Conservation (phyloP, 2,113 vertebrate species). For the Sebastes schlegelii region DNA sequence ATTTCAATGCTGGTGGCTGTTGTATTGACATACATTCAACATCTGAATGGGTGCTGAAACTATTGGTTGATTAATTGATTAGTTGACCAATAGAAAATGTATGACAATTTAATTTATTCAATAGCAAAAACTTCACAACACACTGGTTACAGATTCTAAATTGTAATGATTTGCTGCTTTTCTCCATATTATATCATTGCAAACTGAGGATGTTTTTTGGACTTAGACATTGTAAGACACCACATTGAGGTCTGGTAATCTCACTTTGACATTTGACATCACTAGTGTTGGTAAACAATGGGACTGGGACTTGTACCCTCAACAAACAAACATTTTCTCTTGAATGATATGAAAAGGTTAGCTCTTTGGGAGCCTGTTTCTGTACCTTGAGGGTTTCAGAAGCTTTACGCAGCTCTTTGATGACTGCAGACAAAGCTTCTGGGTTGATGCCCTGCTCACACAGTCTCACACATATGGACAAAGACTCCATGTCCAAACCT, state of each 20-base stretch:
- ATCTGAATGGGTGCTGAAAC: neutral
- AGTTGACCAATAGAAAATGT: neutral
- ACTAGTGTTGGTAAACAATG: neutral
- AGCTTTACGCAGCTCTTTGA: conserved; percentile 96
- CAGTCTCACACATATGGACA: conserved; percentile 96
- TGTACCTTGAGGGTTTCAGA: conserved; percentile 93
- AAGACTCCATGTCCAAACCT: conserved; percentile 96
- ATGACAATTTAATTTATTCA: neutral
- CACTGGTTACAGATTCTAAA: neutral
- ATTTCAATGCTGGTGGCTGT: neutral
- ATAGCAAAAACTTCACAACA: neutral
- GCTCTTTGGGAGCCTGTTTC: neutral
- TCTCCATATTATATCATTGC: neutral
- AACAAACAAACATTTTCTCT: neutral
- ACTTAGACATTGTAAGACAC: neutral
- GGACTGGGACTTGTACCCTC: neutral
- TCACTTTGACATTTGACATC: neutral
- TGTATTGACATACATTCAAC: neutral
- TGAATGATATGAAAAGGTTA: neutral
- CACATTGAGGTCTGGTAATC: neutral
- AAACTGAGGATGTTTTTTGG: neutral
- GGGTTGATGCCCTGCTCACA: conserved; percentile 99
- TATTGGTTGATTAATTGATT: neutral
- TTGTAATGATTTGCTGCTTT: neutral
- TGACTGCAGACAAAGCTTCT: conserved; percentile 95